phyloP scores from a whole-genome alignment of 1,140 invertebrate species.

The Zaprionus davidi region DNA sequence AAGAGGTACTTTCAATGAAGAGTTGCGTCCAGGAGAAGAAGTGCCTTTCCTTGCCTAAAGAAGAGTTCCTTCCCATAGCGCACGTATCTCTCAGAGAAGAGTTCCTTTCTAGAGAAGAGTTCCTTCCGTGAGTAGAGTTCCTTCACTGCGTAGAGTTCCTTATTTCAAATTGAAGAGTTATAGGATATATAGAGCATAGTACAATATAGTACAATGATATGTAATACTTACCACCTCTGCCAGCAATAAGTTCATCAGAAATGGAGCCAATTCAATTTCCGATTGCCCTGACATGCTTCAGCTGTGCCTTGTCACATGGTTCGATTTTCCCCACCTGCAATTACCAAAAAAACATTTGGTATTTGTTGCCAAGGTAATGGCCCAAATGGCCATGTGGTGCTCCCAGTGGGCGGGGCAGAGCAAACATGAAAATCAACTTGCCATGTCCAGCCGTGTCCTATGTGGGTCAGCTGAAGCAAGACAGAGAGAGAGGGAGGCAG shows the following conservation, averaged over 20 bases:
- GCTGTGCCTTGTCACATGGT: constrained; percentile 32
- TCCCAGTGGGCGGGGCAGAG: neutral
- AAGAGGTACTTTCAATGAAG: no score
- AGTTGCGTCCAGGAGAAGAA: no score
- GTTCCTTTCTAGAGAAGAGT: no score
- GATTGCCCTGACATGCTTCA: constrained; percentile 8
- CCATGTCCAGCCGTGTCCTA: constrained; percentile 50
- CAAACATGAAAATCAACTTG: constrained; percentile 48
- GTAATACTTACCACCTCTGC: neutral
- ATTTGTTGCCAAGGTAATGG: constrained; percentile 39
- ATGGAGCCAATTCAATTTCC: neutral
- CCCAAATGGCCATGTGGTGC: neutral
- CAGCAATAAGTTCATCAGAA: neutral
- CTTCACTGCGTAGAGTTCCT: no score
- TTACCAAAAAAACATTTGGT: constrained; percentile 25
- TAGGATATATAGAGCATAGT: no score
- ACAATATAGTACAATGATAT: neutral
- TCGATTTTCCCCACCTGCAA: constrained; percentile 8
- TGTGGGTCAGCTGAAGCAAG: constrained; percentile 51
- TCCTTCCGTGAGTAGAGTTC: no score
- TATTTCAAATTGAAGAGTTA: no score
- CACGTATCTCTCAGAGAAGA: no score
- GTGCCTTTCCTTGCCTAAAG: no score
- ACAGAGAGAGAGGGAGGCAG: no score
- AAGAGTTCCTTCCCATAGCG: no score